phyloP scores from a whole-genome alignment of 2,113 vertebrate genomes.

The Oryzias woworae region DNA sequence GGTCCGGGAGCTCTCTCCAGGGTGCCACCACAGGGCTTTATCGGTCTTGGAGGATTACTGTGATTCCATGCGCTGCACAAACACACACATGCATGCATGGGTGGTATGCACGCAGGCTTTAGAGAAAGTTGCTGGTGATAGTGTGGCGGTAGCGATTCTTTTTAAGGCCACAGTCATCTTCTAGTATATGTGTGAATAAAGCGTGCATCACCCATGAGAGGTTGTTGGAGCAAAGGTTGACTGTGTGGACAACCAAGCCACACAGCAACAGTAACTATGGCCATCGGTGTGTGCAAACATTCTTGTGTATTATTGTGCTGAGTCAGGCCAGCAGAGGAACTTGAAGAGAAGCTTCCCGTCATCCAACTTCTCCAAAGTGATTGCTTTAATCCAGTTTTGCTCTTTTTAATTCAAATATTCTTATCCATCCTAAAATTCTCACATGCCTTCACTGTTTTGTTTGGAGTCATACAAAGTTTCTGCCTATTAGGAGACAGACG shows the following conservation, averaged over 20 bases:
- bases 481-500: too few relatives aligned
- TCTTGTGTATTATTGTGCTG: slow-evolving; percentile 3
- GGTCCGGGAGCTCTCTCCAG: slow-evolving; percentile 60
- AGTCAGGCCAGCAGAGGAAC: slow-evolving; percentile 24
- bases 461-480: too few relatives aligned
- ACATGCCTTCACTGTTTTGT: too few relatives aligned
- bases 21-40: slow-evolving; percentile 70
- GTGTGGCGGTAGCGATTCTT: background rate
- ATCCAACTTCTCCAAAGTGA: slow-evolving; percentile 1
- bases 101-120: slow-evolving; percentile 25
- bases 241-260: slow-evolving; percentile 42
- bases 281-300: slow-evolving; percentile 19
- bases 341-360: slow-evolving; percentile 6
- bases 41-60: slow-evolving; percentile 61
- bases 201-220: background rate
- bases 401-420: background rate
- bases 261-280: slow-evolving; percentile 77
- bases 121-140: background rate
- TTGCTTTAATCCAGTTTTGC: slow-evolving; percentile 1
- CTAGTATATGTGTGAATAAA: background rate
- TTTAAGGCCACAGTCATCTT: background rate
- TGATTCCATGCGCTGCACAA: slow-evolving; percentile 54
- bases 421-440: slow-evolving; percentile 3
- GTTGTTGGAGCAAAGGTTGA: slow-evolving; percentile 43
- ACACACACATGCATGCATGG: slow-evolving; percentile 19